Percentiles rank a stretch among this genome's conserved stretches.
These are phyloP conservation scores for Spinus olivaceus DNA, from an alignment of 2,797 vertebrate genomes.

Conservation along the genomic window DNA sequence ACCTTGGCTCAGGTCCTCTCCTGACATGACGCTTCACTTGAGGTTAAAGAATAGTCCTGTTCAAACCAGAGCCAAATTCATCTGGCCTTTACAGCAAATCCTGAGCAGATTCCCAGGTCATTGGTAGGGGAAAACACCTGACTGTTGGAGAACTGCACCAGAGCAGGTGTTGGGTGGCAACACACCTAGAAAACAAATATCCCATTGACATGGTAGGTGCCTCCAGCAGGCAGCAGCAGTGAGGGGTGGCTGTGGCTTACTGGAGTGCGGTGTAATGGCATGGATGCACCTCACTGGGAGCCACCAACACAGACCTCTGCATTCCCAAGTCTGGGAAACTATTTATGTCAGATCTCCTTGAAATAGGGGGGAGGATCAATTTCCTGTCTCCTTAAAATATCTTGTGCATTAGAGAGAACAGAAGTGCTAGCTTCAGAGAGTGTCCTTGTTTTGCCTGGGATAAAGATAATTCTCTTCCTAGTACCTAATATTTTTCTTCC, in stretches of 20 bases:
- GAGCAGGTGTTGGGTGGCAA: not conserved
- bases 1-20: not conserved
- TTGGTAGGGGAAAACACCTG: not conserved
- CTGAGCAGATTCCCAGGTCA: not conserved
- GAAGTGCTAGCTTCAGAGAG: not conserved
- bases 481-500: not conserved
- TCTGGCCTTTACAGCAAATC: not conserved
- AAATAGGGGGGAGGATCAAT: not conserved
- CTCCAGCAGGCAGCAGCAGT: not conserved
- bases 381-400: not conserved
- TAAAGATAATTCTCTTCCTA: not conserved
- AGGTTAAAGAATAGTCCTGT: not conserved
- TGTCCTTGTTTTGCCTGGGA: not conserved
- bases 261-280: fast-evolving
- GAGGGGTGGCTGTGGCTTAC: not conserved
- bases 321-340: not conserved
- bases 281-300: not conserved
- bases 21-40: not conserved
- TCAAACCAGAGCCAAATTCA: not conserved
- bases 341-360: not conserved
- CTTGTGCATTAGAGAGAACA: not conserved
- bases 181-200: fast-evolving
- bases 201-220: fast-evolving
- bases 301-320: not conserved
- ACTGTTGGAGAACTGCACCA: not conserved